Evolutionary conservation across 2,888 invertebrate genomes (phyloP).

Genomic region (Mycalesis mineus): DNA sequence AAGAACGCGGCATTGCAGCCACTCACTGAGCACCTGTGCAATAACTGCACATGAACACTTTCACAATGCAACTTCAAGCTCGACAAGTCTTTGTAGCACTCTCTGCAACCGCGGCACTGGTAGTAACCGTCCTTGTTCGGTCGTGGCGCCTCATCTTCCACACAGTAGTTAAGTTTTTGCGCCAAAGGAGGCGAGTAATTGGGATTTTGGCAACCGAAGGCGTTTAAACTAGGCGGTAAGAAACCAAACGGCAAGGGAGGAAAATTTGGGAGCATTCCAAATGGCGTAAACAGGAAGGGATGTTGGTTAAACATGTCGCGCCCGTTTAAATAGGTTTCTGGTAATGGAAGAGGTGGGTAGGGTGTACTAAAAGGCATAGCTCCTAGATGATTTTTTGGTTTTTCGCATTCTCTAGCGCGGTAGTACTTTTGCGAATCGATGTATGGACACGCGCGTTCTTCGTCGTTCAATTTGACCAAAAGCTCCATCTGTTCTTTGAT

Average conservation of each 20-base stretch:
- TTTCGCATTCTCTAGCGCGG: slow-evolving; percentile 59
- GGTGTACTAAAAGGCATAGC: slow-evolving; percentile 53
- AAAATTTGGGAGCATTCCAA: slow-evolving; percentile 71
- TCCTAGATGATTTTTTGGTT: slow-evolving; percentile 50
- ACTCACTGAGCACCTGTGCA: slow-evolving; percentile 85
- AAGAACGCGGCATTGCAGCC: slow-evolving; percentile 89
- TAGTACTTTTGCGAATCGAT: slow-evolving; percentile 74
- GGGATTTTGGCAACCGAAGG: slow-evolving; percentile 59
- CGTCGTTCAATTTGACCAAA: slow-evolving; percentile 86
- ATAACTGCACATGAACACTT: slow-evolving; percentile 81
- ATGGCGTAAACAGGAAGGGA: slow-evolving; percentile 69
- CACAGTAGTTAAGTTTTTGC: slow-evolving; percentile 76
- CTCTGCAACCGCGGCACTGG: slow-evolving; percentile 84
- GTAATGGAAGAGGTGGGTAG: slow-evolving; percentile 58
- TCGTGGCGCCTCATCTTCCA: slow-evolving; percentile 82
- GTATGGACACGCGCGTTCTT: slow-evolving; percentile 79
- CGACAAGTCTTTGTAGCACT: slow-evolving; percentile 79
- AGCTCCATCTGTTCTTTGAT: slow-evolving; percentile 87
- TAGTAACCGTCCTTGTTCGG: slow-evolving; percentile 82
- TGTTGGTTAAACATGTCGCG: slow-evolving; percentile 67
- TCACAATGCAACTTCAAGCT: slow-evolving; percentile 86
- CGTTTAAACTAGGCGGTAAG: slow-evolving; percentile 64
- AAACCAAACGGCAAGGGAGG: slow-evolving; percentile 67
- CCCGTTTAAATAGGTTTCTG: slow-evolving; percentile 61
- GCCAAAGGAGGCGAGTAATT: slow-evolving; percentile 57